phyloP scores from a whole-genome alignment of 2,888 invertebrate genomes.

The Lordiphosa andalusiaca region DNA sequence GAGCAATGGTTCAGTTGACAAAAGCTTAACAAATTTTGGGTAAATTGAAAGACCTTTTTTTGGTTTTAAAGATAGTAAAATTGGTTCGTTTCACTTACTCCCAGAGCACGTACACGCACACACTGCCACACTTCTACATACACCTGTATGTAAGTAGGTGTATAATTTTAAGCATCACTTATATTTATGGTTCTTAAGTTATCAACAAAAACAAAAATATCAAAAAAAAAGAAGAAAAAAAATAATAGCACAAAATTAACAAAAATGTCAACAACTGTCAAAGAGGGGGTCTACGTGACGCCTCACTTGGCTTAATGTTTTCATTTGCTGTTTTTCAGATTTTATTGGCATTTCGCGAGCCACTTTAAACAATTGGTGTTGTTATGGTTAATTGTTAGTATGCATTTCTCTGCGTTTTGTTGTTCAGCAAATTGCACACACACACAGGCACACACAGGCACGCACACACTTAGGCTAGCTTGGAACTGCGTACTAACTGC shows the following conservation, averaged over 20 bases:
- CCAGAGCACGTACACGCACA: too few species aligned
- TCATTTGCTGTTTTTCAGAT: conserved; percentile 13
- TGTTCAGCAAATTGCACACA: conserved; percentile 47
- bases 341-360: conserved; percentile 37
- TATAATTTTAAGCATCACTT: conserved; percentile 23
- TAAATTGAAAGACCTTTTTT: too few species aligned
- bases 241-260: conserved; percentile 1
- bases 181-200: too few species aligned
- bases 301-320: conserved; percentile 24
- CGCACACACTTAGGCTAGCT: conserved; percentile 16
- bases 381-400: conserved; percentile 16
- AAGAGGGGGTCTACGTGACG: conserved; percentile 16
- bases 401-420: conserved; percentile 23
- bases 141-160: not conserved
- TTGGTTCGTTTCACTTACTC: too few species aligned
- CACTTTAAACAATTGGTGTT: conserved; percentile 22
- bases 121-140: not conserved
- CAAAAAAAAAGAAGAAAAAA: conserved; percentile 9
- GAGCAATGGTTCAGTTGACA: too few species aligned
- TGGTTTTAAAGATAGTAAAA: too few species aligned
- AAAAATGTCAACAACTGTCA: not conserved
- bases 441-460: conserved; percentile 28
- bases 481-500: conserved; percentile 60
- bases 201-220: conserved; percentile 2
- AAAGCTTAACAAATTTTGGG: too few species aligned